Conservation (phyloP, 2,888 invertebrate genomes). For the Lepidochrysops patricia region DNA sequence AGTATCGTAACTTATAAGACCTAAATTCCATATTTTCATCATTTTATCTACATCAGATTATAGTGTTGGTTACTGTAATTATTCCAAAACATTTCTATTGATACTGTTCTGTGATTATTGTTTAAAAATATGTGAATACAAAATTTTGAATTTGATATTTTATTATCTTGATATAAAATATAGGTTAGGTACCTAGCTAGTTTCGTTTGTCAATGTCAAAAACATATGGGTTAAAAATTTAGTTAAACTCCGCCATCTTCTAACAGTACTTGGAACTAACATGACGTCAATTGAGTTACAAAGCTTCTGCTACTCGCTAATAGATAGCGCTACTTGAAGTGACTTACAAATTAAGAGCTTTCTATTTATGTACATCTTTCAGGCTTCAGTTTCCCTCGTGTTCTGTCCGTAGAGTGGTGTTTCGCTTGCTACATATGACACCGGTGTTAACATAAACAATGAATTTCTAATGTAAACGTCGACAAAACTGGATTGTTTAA, state of each 20-base stretch:
- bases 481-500: not conserved
- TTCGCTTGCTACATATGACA: conserved; percentile 60
- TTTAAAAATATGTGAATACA: not conserved
- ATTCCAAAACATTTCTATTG: not conserved
- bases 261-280: not conserved
- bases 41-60: conserved; percentile 28
- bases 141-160: not conserved
- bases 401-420: conserved; percentile 61
- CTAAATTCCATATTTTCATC: conserved; percentile 62
- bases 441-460: conserved; percentile 48
- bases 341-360: no score
- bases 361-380: conserved; percentile 39
- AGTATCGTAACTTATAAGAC: conserved; percentile 57
- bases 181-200: not conserved
- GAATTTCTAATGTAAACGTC: conserved; percentile 16
- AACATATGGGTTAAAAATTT: not conserved
- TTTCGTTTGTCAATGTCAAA: conserved; percentile 1
- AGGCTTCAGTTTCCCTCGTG: conserved; percentile 57
- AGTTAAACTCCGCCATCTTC: conserved; percentile 13
- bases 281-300: not conserved
- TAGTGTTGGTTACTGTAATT: not conserved
- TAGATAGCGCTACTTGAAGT: conserved; percentile 40
- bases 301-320: conserved; percentile 33
- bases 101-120: not conserved
- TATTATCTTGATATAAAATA: no score